Percentiles rank a stretch among this genome's conserved stretches.
Evolutionary conservation across 2,113 vertebrate species (phyloP).

Genomic region (Tachuris rubrigastra): DNA sequence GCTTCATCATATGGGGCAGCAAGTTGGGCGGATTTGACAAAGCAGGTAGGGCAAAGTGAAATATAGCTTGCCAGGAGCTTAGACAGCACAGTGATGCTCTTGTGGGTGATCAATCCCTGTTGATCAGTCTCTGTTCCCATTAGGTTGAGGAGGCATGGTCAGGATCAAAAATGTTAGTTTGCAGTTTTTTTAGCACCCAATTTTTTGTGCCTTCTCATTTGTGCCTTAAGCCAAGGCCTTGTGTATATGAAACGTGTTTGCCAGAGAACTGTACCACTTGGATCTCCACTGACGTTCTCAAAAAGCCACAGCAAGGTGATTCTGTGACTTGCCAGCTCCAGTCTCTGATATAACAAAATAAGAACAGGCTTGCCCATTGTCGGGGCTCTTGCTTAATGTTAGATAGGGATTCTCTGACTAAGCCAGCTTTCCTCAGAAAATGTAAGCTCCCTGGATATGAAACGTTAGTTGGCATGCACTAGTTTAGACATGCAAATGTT

Average conservation of each 20-base stretch:
- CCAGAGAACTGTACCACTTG: neutral
- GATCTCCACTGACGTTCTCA: neutral
- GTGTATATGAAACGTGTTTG: neutral
- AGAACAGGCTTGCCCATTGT: neutral
- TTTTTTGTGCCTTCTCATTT: neutral
- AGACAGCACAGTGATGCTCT: neutral
- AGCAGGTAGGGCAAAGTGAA: neutral
- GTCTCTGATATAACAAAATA: neutral
- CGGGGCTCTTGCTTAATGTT: neutral
- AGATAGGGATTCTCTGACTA: neutral
- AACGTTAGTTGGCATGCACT: neutral
- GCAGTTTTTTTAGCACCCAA: neutral
- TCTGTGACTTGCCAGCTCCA: neutral
- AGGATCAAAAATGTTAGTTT: neutral
- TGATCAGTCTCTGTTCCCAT: neutral
- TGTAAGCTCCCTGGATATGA: neutral
- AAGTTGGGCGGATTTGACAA: neutral
- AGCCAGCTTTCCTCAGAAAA: neutral
- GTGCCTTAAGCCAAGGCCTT: neutral
- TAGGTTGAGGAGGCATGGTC: neutral
- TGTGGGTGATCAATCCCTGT: neutral
- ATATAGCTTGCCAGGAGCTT: neutral
- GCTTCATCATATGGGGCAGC: neutral
- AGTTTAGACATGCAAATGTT: neutral
- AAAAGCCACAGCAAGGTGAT: neutral